Percentiles rank a stretch among this genome's conserved stretches.
Evolutionary conservation across 2,797 vertebrate species (phyloP).

Genomic region (Sebastes ruberrimus): DNA sequence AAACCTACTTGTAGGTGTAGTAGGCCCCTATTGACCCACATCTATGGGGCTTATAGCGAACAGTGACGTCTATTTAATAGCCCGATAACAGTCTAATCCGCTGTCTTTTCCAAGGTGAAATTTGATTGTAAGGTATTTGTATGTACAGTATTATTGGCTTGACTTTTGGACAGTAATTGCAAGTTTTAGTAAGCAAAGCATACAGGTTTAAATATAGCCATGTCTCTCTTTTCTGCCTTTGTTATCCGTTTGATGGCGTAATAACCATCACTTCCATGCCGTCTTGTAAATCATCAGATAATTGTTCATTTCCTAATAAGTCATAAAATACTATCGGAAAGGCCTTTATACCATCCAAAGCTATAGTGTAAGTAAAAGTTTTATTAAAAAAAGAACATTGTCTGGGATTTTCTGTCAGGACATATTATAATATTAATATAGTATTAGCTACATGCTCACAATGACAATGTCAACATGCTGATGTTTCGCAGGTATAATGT

Average conservation of each 20-base stretch:
- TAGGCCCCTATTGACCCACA: too few species aligned
- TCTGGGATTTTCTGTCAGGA: neutral
- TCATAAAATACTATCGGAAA: neutral
- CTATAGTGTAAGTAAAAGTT: neutral
- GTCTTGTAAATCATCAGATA: constrained; percentile 4
- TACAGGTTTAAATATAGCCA: constrained; percentile 25
- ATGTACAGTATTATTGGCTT: constrained; percentile 40
- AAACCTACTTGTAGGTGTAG: too few species aligned
- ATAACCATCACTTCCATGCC: neutral
- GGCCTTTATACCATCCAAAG: neutral
- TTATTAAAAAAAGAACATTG: neutral
- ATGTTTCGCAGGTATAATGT: neutral
- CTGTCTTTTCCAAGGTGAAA: constrained; percentile 53
- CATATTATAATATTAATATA: too few species aligned
- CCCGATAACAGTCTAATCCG: too few species aligned
- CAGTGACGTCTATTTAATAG: fast-evolving
- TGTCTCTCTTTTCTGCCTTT: constrained; percentile 9
- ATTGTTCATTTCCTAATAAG: neutral
- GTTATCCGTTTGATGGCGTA: constrained; percentile 4
- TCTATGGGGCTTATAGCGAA: too few species aligned
- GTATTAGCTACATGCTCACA: neutral
- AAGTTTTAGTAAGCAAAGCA: constrained; percentile 23
- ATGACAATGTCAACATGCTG: neutral
- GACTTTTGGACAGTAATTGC: constrained; percentile 34
- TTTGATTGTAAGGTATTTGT: constrained; percentile 58